Evolutionary conservation across 2,888 invertebrate genomes (phyloP), one percentile per base, ranked within the genome.

Genomic region (Cremastinae sp.): DNA sequence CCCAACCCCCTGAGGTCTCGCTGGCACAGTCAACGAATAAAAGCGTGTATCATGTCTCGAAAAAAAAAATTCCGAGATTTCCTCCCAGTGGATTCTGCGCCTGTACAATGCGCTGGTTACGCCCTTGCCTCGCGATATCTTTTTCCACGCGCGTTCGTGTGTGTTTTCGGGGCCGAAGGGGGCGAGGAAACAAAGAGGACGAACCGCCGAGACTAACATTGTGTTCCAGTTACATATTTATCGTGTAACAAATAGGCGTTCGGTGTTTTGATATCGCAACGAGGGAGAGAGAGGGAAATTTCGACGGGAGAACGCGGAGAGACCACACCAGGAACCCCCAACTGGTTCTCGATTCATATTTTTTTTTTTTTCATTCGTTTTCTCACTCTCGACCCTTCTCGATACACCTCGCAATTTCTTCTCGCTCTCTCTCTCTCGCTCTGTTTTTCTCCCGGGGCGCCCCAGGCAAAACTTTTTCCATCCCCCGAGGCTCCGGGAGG

Each of bases 151-250:
- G 0, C 18, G 39, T 9, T 9, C 14, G 28, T 7, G 58, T 58
- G n/a, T 10, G 7, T 43, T n/a, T 59, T 22, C 10, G 56, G 9
- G 10, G 20, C 8, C n/a, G n/a, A 62, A 58, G 22, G 39, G 39
- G 39, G 55, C 49, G 62, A 53, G 45, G 41, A 47, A 62, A 56
- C 28, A 12, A 37, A 37, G 37, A 55, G 65, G 68, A 70, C 39
- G 66, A 71, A 71, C 71, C 73, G 45, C 62, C 75, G 71, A 62
- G 73, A 74, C 69, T 81, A 74, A 80, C 84, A 86, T 87, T 88
- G 86, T 87, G 84, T 86, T 86, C 85, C 86, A 87, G 87, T 88
- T 88, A 88, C 87, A 87, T 88, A 88, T 89, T 88, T 89, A 88
- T 89, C 87, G 87, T 81, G 84, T 86, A 87, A 87, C 87, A 88